Evolutionary conservation across 2,888 invertebrate species (phyloP).

Genomic region (Drosophila kambysellisi): DNA sequence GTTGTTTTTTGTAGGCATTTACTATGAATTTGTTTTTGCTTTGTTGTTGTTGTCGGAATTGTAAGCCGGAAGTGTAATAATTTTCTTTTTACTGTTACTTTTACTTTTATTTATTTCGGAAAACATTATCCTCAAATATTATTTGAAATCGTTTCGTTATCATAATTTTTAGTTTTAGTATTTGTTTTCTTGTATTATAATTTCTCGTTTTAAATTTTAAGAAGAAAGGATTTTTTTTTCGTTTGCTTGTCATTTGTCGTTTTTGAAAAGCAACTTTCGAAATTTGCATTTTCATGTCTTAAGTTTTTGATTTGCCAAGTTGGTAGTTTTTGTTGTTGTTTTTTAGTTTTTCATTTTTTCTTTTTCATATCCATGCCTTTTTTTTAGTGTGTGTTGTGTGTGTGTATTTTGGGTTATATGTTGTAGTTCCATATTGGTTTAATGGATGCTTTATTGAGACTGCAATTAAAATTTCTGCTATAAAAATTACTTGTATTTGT

Average conservation of each 20-base stretch:
- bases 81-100: conserved; percentile 15
- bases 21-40: conserved; percentile 57
- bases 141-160: conserved; percentile 39
- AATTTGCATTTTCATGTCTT: conserved; percentile 39
- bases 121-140: conserved; percentile 51
- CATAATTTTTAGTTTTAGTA: conserved; percentile 39
- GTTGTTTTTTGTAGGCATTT: conserved; percentile 70
- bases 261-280: conserved; percentile 53
- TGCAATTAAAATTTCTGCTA: conserved; percentile 84
- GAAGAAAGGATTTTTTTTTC: conserved; percentile 72
- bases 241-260: conserved; percentile 47
- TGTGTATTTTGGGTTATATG: conserved; percentile 36
- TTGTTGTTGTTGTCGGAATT: conserved; percentile 53
- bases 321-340: conserved; percentile 26
- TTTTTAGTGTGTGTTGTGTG: conserved; percentile 32
- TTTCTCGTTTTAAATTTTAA: conserved; percentile 59
- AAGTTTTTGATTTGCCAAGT: conserved; percentile 55
- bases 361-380: conserved; percentile 65
- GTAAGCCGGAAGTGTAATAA: conserved; percentile 60
- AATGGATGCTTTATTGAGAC: conserved; percentile 80
- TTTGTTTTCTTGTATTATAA: conserved; percentile 40
- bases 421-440: conserved; percentile 50
- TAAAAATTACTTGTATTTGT: conserved; percentile 85
- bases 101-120: conserved; percentile 15
- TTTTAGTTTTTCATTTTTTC: conserved; percentile 6